Conservation (phyloP, 2,797 vertebrate species). For the Chaunax sp. region DNA sequence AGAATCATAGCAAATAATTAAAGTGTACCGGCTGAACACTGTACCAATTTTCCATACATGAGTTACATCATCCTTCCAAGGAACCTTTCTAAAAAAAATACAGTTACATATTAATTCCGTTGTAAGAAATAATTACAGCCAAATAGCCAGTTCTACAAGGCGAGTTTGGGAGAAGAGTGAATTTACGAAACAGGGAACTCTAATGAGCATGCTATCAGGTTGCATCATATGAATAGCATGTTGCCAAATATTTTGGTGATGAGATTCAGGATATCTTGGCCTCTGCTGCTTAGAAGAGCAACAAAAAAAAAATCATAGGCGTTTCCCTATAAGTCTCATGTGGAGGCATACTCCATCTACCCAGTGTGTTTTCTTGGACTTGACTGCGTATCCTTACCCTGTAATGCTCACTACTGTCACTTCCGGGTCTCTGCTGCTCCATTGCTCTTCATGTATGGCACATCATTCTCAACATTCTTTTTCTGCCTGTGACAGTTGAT, state of each 20-base stretch:
- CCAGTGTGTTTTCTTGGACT: not conserved
- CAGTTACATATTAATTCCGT: not conserved
- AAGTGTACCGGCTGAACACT: too few relatives aligned
- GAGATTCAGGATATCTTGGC: not conserved
- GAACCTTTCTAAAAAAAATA: not conserved
- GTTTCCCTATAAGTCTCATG: not conserved
- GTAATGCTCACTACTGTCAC: constrained; percentile 40
- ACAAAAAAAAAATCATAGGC: not conserved
- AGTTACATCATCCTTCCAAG: not conserved
- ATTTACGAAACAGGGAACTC: not conserved
- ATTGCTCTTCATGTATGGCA: constrained; percentile 66
- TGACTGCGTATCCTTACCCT: constrained; percentile 42
- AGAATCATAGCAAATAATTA: not conserved
- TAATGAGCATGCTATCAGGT: not conserved
- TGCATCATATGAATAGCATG: not conserved
- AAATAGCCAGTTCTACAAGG: not conserved
- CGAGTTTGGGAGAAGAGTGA: not conserved
- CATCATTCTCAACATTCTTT: constrained; percentile 58
- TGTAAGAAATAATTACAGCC: too few relatives aligned
- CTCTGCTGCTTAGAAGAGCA: not conserved
- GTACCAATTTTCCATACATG: too few relatives aligned
- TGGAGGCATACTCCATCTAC: not conserved
- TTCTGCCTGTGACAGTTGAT: constrained; percentile 60
- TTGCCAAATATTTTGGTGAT: not conserved
- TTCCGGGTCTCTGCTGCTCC: constrained; percentile 41